A percentile compares a stretch with the other conserved stretches of the same genome.
These are phyloP conservation scores for Lepidurus arcticus DNA, from an alignment of 1,140 invertebrate species.

Conservation along the genomic window DNA sequence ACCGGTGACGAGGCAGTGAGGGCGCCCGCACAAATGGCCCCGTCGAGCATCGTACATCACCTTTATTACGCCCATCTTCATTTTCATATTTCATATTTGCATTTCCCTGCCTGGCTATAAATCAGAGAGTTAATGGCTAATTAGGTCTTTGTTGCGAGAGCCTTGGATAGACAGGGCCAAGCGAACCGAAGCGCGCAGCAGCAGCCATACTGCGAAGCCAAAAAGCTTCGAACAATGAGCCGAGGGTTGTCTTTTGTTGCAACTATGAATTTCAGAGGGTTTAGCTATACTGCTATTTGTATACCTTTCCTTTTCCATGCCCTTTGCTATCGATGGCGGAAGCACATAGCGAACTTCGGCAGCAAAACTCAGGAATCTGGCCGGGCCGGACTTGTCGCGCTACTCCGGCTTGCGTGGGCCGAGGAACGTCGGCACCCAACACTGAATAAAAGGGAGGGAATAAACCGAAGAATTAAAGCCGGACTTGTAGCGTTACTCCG, in stretches of 20 bases:
- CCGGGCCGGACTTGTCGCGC: too few relatives aligned
- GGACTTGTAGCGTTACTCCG: too few relatives aligned
- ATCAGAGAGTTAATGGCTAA: conserved; percentile 62
- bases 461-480: too few relatives aligned
- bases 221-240: background rate
- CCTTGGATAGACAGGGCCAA: background rate
- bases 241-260: background rate
- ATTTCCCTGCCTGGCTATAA: conserved; percentile 54
- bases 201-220: background rate
- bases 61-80: conserved; percentile 71
- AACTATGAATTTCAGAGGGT: background rate
- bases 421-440: too few relatives aligned
- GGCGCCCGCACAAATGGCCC: conserved; percentile 63
- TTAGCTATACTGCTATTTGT: background rate
- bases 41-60: conserved; percentile 67
- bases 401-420: too few relatives aligned
- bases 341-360: too few relatives aligned
- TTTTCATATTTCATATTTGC: conserved; percentile 76
- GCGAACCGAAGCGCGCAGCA: background rate
- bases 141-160: conserved; percentile 54
- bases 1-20: conserved; percentile 55
- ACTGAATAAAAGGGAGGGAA: too few relatives aligned
- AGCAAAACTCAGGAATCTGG: too few relatives aligned
- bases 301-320: too few relatives aligned
- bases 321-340: too few relatives aligned